These are phyloP conservation scores for Drosophila sp. DNA, from an alignment of 1,140 invertebrate species.

Conservation along the genomic window DNA sequence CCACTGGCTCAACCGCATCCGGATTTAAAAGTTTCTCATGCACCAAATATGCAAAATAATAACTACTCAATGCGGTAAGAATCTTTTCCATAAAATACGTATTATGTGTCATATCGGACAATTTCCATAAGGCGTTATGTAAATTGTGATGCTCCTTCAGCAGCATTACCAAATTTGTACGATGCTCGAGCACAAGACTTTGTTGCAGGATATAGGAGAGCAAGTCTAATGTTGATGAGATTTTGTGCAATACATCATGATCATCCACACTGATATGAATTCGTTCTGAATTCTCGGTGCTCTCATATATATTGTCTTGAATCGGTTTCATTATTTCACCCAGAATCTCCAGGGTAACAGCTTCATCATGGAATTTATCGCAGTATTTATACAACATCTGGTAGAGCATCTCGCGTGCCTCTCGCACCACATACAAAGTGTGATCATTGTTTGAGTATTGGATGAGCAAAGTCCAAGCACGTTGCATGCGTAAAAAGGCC, in stretches of 20 bases:
- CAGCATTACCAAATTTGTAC: slow-evolving; percentile 60
- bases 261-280: slow-evolving; percentile 83
- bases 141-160: slow-evolving; percentile 65
- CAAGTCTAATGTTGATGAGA: slow-evolving; percentile 84
- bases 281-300: slow-evolving; percentile 40
- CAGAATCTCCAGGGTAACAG: slow-evolving; percentile 84
- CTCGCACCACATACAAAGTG: slow-evolving; percentile 86
- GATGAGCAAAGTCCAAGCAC: slow-evolving; percentile 85
- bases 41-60: slow-evolving; percentile 64
- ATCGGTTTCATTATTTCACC: slow-evolving; percentile 83
- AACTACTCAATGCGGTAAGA: slow-evolving; percentile 55
- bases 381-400: slow-evolving; percentile 84
- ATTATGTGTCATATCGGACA: slow-evolving; percentile 73
- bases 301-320: slow-evolving; percentile 79
- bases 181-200: slow-evolving; percentile 68
- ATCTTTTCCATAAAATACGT: slow-evolving; percentile 64
- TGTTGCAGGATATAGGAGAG: slow-evolving; percentile 79
- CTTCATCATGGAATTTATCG: slow-evolving; percentile 81
- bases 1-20: slow-evolving; percentile 47
- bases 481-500: slow-evolving; percentile 84
- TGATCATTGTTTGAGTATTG: slow-evolving; percentile 85
- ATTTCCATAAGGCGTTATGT: slow-evolving; percentile 75
- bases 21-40: slow-evolving; percentile 68
- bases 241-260: slow-evolving; percentile 84
- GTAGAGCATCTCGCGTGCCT: slow-evolving; percentile 85